phyloP scores from a whole-genome alignment of 2,888 invertebrate species.

The Meandrusa payeni region DNA sequence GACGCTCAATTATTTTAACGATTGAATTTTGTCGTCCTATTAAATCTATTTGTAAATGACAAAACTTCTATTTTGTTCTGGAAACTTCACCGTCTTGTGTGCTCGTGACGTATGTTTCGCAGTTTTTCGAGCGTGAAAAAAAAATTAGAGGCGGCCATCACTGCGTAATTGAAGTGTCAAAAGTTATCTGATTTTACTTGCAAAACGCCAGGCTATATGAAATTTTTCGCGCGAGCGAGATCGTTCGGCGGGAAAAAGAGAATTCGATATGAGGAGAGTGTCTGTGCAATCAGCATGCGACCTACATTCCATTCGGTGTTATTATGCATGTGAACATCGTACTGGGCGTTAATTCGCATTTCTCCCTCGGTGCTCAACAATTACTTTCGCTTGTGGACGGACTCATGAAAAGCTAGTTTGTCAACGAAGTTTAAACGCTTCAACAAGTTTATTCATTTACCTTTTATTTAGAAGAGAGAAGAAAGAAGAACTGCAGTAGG shows the following conservation, averaged over 20 bases:
- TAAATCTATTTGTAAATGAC: slow-evolving; percentile 45
- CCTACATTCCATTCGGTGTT: slow-evolving; percentile 65
- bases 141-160: slow-evolving; percentile 73
- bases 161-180: slow-evolving; percentile 80
- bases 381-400: no score
- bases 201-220: slow-evolving; percentile 76
- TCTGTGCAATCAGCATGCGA: slow-evolving; percentile 72
- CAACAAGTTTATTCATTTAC: no score
- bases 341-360: slow-evolving; percentile 43
- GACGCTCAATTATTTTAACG: no score
- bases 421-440: no score
- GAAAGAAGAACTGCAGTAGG: no score
- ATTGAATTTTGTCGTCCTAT: no score
- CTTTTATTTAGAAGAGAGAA: no score
- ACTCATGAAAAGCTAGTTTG: no score
- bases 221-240: slow-evolving; percentile 72
- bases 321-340: slow-evolving; percentile 51
- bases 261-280: slow-evolving; percentile 75
- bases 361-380: slow-evolving; percentile 28
- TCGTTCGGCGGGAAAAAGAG: slow-evolving; percentile 71
- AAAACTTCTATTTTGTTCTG: slow-evolving; percentile 68
- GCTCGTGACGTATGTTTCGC: slow-evolving; percentile 66
- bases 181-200: slow-evolving; percentile 81
- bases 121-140: slow-evolving; percentile 43
- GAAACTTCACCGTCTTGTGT: slow-evolving; percentile 60